Conservation (phyloP, 1,140 invertebrate genomes). For the Macrocentrus cingulum region DNA sequence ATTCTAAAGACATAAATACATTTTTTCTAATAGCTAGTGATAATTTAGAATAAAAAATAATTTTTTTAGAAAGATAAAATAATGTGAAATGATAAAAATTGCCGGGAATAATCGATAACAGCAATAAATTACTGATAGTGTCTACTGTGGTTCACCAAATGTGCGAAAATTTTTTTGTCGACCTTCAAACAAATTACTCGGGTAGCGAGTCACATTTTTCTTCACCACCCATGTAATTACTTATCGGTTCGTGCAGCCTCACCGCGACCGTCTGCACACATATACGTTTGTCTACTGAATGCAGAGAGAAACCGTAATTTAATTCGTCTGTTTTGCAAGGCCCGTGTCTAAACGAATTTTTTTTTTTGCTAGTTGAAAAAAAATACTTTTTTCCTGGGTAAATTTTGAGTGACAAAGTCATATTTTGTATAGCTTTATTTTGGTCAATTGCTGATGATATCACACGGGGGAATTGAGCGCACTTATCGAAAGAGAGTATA, state of each 20-base stretch:
- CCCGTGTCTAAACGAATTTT: too few species aligned
- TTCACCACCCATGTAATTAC: constrained; percentile 35
- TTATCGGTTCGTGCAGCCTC: constrained; percentile 34
- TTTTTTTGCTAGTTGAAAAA: too few species aligned
- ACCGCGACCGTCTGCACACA: constrained; percentile 6
- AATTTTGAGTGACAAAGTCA: too few species aligned
- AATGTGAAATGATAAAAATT: constrained; percentile 19
- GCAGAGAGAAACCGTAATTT: neutral
- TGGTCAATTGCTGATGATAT: neutral
- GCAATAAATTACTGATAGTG: constrained; percentile 38
- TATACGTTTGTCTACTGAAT: neutral
- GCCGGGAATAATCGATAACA: constrained; percentile 38
- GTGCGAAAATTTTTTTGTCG: constrained; percentile 24
- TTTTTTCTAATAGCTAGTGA: too few species aligned
- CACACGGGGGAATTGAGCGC: constrained; percentile 6
- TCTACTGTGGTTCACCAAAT: constrained; percentile 33
- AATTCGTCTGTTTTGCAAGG: too few species aligned
- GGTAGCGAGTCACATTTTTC: constrained; percentile 35
- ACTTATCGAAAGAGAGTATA: constrained; percentile 10
- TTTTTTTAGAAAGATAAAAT: neutral
- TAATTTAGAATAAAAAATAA: too few species aligned
- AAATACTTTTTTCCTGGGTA: too few species aligned
- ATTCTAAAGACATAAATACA: too few species aligned
- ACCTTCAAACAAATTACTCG: constrained; percentile 35
- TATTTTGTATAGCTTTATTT: too few species aligned